Conservation (phyloP, 2,797 vertebrate genomes). For the Fistularia tabacaria region DNA sequence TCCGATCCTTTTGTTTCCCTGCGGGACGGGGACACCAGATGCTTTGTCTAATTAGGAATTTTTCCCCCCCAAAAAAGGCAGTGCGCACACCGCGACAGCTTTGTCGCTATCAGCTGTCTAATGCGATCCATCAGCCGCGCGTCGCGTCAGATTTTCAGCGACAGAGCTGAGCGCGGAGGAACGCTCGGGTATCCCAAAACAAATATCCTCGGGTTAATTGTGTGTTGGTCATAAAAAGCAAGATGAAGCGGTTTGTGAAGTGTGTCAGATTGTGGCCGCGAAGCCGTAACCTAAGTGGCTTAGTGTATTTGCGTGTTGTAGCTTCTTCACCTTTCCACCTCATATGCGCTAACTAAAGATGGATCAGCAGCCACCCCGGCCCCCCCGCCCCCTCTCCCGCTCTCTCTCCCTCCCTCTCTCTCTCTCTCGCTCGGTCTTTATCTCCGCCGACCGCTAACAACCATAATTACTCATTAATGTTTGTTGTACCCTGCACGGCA, state of each 20-base stretch:
- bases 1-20: too few species aligned
- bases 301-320: background rate
- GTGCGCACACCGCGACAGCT: slow-evolving; percentile 21
- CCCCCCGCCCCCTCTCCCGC: too few species aligned
- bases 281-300: slow-evolving; percentile 6
- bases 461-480: slow-evolving; percentile 40
- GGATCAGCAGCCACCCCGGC: too few species aligned
- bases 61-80: slow-evolving; percentile 18
- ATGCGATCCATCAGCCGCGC: slow-evolving; percentile 19
- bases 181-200: slow-evolving; percentile 28
- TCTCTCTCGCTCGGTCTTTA: background rate
- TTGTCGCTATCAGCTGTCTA: slow-evolving; percentile 11
- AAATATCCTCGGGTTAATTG: slow-evolving; percentile 19
- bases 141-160: slow-evolving; percentile 16
- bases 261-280: slow-evolving; percentile 13
- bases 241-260: slow-evolving; percentile 8
- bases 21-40: too few species aligned
- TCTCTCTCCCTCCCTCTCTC: too few species aligned
- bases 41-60: too few species aligned
- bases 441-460: slow-evolving; percentile 12
- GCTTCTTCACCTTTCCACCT: slow-evolving; percentile 11
- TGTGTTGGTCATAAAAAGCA: slow-evolving; percentile 5
- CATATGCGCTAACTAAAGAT: slow-evolving; percentile 1
- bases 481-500: slow-evolving; percentile 8
- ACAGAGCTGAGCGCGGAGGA: slow-evolving; percentile 21